These are phyloP conservation scores for Andricus quercusramuli DNA, from an alignment of 2,888 invertebrate genomes.

Conservation along the genomic window DNA sequence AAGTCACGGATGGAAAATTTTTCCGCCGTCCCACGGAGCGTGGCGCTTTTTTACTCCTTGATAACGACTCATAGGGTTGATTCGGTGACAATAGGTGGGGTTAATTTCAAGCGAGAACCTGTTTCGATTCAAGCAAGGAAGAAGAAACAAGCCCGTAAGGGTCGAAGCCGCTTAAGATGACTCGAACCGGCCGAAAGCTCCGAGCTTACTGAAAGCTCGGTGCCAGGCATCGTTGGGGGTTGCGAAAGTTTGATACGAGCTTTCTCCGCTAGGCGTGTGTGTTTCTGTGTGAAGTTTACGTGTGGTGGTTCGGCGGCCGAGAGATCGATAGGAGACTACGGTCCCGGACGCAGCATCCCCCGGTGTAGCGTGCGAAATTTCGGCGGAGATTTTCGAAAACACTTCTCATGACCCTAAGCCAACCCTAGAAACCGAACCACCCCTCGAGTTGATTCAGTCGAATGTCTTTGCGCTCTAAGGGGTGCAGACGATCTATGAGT, in stretches of 20 bases:
- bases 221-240: slow-evolving; percentile 64
- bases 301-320: slow-evolving; percentile 66
- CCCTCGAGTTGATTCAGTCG: background rate
- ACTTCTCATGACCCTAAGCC: slow-evolving; percentile 1
- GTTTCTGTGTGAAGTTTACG: slow-evolving; percentile 49
- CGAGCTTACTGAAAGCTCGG: slow-evolving; percentile 72
- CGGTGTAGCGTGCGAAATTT: slow-evolving; percentile 52
- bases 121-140: background rate
- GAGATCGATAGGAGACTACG: slow-evolving; percentile 74
- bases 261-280: slow-evolving; percentile 61
- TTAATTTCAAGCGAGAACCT: background rate
- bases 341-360: slow-evolving; percentile 73
- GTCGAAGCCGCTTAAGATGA: slow-evolving; percentile 17
- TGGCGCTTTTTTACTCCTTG: background rate
- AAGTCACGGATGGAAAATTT: slow-evolving; percentile 29
- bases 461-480: background rate
- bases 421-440: background rate
- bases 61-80: slow-evolving; percentile 8
- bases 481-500: slow-evolving; percentile 1
- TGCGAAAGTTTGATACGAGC: slow-evolving; percentile 57
- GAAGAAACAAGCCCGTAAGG: background rate
- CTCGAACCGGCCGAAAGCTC: slow-evolving; percentile 73
- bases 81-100: background rate
- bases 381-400: slow-evolving; percentile 37
- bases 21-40: background rate